Conservation (phyloP, 2,888 invertebrate genomes). For the Ceramica pisi region DNA sequence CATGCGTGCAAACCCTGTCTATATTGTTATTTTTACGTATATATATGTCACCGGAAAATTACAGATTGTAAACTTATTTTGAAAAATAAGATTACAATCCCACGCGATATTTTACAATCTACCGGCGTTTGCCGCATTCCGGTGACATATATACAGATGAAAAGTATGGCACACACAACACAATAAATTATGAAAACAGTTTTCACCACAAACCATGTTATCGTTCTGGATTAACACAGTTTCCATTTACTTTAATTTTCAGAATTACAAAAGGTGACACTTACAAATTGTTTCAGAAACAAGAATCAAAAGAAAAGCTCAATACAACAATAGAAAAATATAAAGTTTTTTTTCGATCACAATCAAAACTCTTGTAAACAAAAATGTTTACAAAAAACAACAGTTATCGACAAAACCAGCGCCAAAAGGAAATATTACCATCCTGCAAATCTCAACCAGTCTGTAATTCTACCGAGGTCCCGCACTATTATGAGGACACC, state of each 20-base stretch:
- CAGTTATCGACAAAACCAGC: slow-evolving; percentile 1
- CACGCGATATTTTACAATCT: no score
- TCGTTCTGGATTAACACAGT: not conserved
- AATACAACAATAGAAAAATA: slow-evolving; percentile 19
- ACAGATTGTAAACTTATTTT: no score
- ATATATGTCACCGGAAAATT: no score
- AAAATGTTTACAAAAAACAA: slow-evolving; percentile 12
- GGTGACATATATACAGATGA: slow-evolving; percentile 47
- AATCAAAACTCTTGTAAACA: slow-evolving; percentile 15
- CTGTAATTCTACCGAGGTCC: not conserved
- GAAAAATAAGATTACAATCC: no score
- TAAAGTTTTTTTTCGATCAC: slow-evolving; percentile 20
- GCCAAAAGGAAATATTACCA: not conserved
- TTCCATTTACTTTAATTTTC: not conserved
- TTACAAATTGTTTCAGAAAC: slow-evolving; percentile 1
- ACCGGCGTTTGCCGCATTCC: no score
- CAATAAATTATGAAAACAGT: slow-evolving; percentile 18
- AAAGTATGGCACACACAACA: slow-evolving; percentile 64
- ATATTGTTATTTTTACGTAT: slow-evolving; percentile 58
- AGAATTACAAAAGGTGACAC: not conserved
- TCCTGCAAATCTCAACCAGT: slow-evolving; percentile 1
- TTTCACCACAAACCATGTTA: not conserved
- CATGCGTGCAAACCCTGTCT: slow-evolving; percentile 68
- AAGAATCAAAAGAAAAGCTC: slow-evolving; percentile 24
- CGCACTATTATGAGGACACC: not conserved